A percentile compares a stretch with the other conserved stretches of the same genome.
Conservation (phyloP, 2,113 vertebrate genomes). For the Microcebus murinus region DNA sequence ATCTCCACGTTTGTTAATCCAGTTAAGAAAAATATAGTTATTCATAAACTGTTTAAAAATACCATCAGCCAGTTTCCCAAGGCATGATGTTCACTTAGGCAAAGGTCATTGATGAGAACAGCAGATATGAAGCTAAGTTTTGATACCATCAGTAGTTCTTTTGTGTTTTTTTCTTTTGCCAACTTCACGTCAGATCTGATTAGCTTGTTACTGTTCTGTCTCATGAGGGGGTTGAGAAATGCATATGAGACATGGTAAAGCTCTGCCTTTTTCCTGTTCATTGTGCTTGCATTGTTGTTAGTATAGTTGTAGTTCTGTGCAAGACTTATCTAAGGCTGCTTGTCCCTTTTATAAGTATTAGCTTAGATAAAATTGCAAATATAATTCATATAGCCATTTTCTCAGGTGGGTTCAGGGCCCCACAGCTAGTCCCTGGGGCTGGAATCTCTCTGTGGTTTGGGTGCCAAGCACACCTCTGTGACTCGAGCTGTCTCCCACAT, state of each 20-base stretch:
- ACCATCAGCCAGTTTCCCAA: neutral
- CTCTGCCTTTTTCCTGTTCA: neutral
- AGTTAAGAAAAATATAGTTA: neutral
- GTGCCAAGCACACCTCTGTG: too few relatives aligned
- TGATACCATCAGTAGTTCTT: neutral
- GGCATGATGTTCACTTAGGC: neutral
- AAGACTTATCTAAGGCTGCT: neutral
- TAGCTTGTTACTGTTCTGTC: neutral
- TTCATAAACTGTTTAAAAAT: neutral
- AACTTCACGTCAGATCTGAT: neutral
- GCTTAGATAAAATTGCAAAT: slow-evolving; percentile 14
- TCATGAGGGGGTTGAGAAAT: neutral
- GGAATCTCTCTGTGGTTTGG: fast-evolving
- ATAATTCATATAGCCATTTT: neutral
- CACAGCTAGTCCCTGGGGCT: neutral
- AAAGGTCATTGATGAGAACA: neutral
- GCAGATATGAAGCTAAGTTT: neutral
- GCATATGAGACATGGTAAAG: neutral
- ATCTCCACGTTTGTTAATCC: neutral
- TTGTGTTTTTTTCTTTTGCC: neutral
- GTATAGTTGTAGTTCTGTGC: neutral
- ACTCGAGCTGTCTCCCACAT: neutral
- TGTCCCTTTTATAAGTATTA: neutral
- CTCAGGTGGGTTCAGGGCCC: neutral
- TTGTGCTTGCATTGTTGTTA: neutral